phyloP scores from a whole-genome alignment of 2,797 vertebrate genomes.

The Aphelocoma californica region DNA sequence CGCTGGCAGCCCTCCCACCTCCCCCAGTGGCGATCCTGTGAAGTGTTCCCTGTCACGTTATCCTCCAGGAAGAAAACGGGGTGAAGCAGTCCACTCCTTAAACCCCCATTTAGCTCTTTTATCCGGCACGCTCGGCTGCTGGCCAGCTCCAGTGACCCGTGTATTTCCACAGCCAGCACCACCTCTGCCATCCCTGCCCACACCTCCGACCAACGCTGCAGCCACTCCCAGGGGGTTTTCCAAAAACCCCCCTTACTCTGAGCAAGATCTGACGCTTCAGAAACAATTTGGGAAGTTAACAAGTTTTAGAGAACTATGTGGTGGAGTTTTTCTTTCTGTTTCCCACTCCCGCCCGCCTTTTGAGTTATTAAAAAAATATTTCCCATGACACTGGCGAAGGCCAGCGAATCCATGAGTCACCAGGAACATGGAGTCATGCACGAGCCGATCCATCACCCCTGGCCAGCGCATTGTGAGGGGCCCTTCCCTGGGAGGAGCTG shows the following conservation, averaged over 20 bases:
- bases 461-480: background rate
- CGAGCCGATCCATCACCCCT: background rate
- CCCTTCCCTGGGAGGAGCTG: constrained; percentile 25
- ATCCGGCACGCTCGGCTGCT: background rate
- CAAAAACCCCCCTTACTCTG: background rate
- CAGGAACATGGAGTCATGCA: constrained; percentile 47
- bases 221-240: background rate
- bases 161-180: background rate
- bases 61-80: background rate
- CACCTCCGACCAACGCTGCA: background rate
- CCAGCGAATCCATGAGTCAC: constrained; percentile 58
- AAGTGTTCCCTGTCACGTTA: background rate
- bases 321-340: background rate
- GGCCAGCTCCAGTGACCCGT: background rate
- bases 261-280: background rate
- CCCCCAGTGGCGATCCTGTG: background rate
- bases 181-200: background rate
- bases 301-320: background rate
- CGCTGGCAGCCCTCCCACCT: background rate
- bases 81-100: background rate
- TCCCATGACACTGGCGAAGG: constrained; percentile 46
- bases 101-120: background rate
- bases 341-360: background rate
- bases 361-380: constrained; percentile 60
- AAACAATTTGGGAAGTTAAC: background rate